These are phyloP conservation scores for fruit fly (Drosophila melanogaster) DNA, from an alignment of 1,140 invertebrate species.

Conservation along the genomic window DNA sequence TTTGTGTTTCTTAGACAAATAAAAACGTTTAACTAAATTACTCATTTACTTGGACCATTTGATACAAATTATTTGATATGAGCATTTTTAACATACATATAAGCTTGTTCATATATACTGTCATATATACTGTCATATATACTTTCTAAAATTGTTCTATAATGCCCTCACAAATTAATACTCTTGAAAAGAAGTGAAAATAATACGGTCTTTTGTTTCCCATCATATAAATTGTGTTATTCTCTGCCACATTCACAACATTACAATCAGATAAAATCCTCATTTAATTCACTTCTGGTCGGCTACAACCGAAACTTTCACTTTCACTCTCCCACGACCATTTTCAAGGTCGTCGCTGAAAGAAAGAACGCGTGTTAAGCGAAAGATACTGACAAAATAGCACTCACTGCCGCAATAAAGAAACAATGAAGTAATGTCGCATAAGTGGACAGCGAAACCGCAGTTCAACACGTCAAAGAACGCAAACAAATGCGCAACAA, in stretches of 20 bases:
- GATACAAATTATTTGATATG: no score
- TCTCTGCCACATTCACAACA: not conserved
- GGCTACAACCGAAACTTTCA: conserved; percentile 11
- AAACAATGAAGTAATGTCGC: conserved; percentile 49
- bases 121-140: no score
- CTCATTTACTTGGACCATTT: no score
- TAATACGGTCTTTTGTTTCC: no score
- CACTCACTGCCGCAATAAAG: conserved; percentile 21
- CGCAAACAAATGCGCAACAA: conserved; percentile 48
- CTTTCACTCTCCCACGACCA: conserved; percentile 53
- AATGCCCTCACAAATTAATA: no score
- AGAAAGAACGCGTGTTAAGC: conserved; percentile 56
- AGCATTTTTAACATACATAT: no score
- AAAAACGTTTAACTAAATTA: no score
- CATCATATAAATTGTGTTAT: not conserved
- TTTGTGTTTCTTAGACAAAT: no score
- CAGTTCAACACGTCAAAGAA: conserved; percentile 44
- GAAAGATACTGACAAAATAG: conserved; percentile 32
- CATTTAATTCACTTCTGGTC: not conserved
- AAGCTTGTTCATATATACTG: no score
- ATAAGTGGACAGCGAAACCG: conserved; percentile 47
- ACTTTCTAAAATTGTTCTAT: no score
- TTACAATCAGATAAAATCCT: not conserved
- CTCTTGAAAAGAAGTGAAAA: no score
- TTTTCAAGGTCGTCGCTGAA: conserved; percentile 56